These are phyloP conservation scores for Octodonta nipae DNA, from an alignment of 2,888 invertebrate species.

Conservation along the genomic window DNA sequence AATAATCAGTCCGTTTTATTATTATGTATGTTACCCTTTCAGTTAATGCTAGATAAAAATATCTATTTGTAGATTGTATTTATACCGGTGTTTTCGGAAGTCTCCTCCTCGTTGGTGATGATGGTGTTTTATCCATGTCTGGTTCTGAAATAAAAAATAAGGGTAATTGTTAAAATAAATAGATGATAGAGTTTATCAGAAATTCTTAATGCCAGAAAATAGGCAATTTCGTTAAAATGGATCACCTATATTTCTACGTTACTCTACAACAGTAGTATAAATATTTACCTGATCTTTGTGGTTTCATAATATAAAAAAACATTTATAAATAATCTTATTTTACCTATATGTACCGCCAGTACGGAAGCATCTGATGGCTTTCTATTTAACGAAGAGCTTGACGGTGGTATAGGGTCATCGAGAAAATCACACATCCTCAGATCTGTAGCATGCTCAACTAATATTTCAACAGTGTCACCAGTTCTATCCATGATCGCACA, in stretches of 20 bases:
- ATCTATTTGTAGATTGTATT: conserved; percentile 23
- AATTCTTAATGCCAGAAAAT: no score
- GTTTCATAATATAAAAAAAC: no score
- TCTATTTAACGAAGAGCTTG: conserved; percentile 21
- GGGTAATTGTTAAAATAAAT: no score
- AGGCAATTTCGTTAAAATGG: no score
- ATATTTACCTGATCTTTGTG: no score
- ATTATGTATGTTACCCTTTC: neutral
- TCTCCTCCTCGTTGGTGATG: conserved; percentile 84
- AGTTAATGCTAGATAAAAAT: neutral
- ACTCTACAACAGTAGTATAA: no score
- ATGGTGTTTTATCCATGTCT: conserved; percentile 71
- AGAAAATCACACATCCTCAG: conserved; percentile 55
- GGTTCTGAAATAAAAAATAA: conserved; percentile 50
- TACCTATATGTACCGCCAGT: conserved; percentile 49
- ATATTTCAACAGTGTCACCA: conserved; percentile 72
- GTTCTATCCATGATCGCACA: conserved; percentile 40
- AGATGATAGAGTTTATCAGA: no score
- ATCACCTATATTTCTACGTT: no score
- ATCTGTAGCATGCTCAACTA: conserved; percentile 72
- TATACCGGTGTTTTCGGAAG: conserved; percentile 95
- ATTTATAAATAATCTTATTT: no score
- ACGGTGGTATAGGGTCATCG: conserved; percentile 48
- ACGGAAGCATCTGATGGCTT: conserved; percentile 36
- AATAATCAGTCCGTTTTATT: no score